Conservation (phyloP, 2,113 vertebrate species). For the Lampris incognitus region DNA sequence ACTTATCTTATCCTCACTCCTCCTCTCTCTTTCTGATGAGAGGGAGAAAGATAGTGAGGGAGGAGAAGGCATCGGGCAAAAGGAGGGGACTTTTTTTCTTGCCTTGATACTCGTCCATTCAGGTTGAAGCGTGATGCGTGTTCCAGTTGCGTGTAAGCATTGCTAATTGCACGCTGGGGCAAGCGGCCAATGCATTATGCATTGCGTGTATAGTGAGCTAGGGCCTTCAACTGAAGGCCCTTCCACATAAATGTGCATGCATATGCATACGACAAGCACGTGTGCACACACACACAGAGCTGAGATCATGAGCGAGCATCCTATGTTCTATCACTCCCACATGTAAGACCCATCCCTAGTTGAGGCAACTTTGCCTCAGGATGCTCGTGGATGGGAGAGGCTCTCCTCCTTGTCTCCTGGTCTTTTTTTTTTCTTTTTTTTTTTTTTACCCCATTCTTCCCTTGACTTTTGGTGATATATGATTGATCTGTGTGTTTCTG, state of each 20-base stretch:
- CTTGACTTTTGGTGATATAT: slow-evolving; percentile 68
- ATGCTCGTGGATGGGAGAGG: slow-evolving; percentile 44
- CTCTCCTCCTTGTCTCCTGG: slow-evolving; percentile 17
- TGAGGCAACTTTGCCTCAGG: slow-evolving; percentile 39
- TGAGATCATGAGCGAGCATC: slow-evolving; percentile 24
- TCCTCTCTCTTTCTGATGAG: slow-evolving; percentile 37
- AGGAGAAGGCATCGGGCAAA: slow-evolving; percentile 12
- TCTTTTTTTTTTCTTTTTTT: slow-evolving; percentile 41
- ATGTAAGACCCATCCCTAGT: slow-evolving; percentile 37
- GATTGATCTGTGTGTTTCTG: slow-evolving; percentile 74
- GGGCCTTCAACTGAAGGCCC: slow-evolving; percentile 37
- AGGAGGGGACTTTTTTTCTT: slow-evolving; percentile 29
- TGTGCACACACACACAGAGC: background rate
- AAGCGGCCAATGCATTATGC: slow-evolving; percentile 68
- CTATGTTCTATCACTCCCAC: slow-evolving; percentile 35
- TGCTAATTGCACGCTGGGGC: slow-evolving; percentile 64
- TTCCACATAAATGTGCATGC: slow-evolving; percentile 18
- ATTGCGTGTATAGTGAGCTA: slow-evolving; percentile 57
- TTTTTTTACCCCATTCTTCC: slow-evolving; percentile 63
- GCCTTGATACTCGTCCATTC: slow-evolving; percentile 40
- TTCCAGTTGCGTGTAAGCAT: slow-evolving; percentile 64
- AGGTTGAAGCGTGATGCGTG: slow-evolving; percentile 35
- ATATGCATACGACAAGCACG: slow-evolving; percentile 9
- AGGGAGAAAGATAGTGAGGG: slow-evolving; percentile 37
- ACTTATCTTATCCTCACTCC: slow-evolving; percentile 67